phyloP scores from a whole-genome alignment of 2,888 invertebrate species.

The Melitaea athalia region DNA sequence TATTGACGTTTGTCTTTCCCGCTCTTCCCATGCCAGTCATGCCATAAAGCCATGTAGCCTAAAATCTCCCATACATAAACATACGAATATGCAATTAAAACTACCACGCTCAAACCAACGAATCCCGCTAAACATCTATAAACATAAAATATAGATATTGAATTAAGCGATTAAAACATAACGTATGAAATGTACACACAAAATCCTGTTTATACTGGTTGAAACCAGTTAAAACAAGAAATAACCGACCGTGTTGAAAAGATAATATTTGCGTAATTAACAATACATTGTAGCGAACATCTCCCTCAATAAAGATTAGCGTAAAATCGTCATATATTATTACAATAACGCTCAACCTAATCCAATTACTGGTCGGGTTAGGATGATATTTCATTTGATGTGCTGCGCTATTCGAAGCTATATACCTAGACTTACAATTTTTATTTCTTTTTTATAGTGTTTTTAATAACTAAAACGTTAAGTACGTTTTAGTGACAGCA shows the following conservation, averaged over 20 bases:
- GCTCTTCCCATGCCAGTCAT: too few species aligned
- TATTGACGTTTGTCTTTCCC: too few species aligned
- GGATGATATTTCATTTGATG: not conserved
- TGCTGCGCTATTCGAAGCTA: not conserved
- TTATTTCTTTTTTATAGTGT: too few species aligned
- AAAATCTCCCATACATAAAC: not conserved
- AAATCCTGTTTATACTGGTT: not conserved
- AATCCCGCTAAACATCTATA: not conserved
- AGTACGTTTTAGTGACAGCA: not conserved
- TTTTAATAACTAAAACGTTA: not conserved
- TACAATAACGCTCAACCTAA: constrained; percentile 21
- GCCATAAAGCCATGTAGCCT: not conserved
- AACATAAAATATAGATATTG: too few species aligned
- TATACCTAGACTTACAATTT: not conserved
- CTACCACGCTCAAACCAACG: not conserved
- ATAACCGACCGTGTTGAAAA: constrained; percentile 3
- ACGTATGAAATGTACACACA: not conserved
- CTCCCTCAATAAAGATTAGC: constrained; percentile 26
- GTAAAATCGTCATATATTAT: constrained; percentile 20
- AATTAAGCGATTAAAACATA: not conserved
- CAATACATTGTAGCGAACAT: constrained; percentile 4
- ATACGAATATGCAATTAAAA: too few species aligned
- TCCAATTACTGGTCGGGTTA: constrained; percentile 17
- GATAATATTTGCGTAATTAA: constrained; percentile 29
- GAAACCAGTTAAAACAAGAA: constrained; percentile 1